These are phyloP conservation scores for Urosaurus nigricauda DNA, from an alignment of 2,797 vertebrate species.

Conservation along the genomic window DNA sequence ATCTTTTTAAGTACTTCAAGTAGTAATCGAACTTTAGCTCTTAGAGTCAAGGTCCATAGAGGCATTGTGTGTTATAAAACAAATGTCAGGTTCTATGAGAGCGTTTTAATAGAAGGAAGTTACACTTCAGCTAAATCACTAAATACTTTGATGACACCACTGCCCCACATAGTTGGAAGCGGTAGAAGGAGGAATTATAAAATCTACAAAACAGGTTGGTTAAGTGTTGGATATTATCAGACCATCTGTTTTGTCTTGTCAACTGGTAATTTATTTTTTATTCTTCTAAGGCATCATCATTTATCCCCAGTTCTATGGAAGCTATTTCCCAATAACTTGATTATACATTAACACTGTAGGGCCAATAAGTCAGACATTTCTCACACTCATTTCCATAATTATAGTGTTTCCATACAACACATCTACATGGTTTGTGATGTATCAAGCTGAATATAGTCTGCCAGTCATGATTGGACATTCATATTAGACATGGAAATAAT, in stretches of 20 bases:
- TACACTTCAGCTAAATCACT: conserved; percentile 41
- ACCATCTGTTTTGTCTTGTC: no score
- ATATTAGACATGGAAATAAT: background rate
- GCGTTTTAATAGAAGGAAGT: conserved; percentile 47
- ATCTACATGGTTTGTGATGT: background rate
- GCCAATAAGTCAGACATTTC: background rate
- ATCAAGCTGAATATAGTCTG: background rate
- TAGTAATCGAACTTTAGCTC: conserved; percentile 23
- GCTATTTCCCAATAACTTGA: background rate
- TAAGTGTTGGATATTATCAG: background rate
- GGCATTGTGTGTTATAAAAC: conserved; percentile 36
- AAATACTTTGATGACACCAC: conserved; percentile 19
- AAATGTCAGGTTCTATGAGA: conserved; percentile 18
- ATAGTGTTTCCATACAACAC: no score
- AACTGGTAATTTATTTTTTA: background rate
- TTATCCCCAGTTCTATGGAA: background rate
- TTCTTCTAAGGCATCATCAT: background rate
- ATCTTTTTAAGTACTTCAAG: conserved; percentile 21
- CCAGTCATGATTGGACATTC: background rate
- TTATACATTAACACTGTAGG: background rate
- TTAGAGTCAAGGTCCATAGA: conserved; percentile 26
- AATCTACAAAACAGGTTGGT: background rate
- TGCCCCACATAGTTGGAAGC: background rate
- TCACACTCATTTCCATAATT: background rate
- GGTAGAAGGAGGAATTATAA: background rate